phyloP scores from a whole-genome alignment of 2,113 vertebrate genomes.

The Leucosticte australis region DNA sequence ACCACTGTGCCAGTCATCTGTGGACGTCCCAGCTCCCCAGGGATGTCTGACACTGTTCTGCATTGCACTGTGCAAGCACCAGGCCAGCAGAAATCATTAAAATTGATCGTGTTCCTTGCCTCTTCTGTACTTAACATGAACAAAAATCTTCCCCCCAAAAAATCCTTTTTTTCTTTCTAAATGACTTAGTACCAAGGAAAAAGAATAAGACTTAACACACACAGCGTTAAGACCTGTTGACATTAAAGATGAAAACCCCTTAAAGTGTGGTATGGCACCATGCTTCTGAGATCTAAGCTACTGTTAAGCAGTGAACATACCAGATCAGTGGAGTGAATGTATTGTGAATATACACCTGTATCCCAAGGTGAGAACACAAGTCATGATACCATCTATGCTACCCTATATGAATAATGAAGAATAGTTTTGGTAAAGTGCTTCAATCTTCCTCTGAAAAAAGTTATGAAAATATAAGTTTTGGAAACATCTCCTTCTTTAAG shows the following conservation, averaged over 20 bases:
- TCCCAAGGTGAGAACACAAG: not conserved
- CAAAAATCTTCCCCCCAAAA: fast-evolving
- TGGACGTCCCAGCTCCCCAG: not conserved
- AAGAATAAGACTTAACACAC: not conserved
- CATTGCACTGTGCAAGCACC: not conserved
- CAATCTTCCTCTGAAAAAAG: constrained; percentile 17
- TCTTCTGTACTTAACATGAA: not conserved
- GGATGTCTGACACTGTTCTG: not conserved
- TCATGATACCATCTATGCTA: not conserved
- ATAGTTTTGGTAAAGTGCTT: constrained; percentile 68
- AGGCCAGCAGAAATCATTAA: not conserved
- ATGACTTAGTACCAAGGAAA: not conserved
- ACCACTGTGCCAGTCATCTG: not conserved
- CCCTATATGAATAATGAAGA: constrained; percentile 14
- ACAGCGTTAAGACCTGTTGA: not conserved
- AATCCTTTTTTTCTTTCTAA: not conserved
- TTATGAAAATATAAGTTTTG: constrained; percentile 56
- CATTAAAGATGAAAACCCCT: not conserved
- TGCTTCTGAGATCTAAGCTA: constrained; percentile 15
- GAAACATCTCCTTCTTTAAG: constrained; percentile 63
- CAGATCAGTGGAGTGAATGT: not conserved
- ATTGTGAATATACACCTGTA: not conserved
- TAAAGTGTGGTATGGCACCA: not conserved
- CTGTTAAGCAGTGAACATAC: not conserved
- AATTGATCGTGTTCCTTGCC: not conserved